phyloP scores from a whole-genome alignment of 1,140 invertebrate species.

The Camponotus pennsylvanicus region DNA sequence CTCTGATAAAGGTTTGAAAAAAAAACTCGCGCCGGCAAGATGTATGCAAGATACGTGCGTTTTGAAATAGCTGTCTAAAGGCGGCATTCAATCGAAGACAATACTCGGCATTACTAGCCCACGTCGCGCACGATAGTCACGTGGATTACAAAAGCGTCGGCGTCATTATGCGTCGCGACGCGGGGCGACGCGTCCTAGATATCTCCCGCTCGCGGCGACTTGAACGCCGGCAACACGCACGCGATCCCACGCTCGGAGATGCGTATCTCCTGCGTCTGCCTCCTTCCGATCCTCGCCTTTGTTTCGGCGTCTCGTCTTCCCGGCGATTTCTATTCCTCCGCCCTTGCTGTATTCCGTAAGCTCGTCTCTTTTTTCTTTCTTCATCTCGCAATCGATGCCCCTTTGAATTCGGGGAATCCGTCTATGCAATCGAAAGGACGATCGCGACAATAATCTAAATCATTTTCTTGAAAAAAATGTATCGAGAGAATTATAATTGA shows the following conservation, averaged over 20 bases:
- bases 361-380: slow-evolving; percentile 8
- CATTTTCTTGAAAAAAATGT: neutral
- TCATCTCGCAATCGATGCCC: slow-evolving; percentile 12
- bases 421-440: neutral
- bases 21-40: too few species aligned
- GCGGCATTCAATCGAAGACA: slow-evolving; percentile 15
- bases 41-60: neutral
- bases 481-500: neutral
- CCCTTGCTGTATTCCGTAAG: slow-evolving; percentile 22
- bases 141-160: slow-evolving; percentile 63
- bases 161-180: slow-evolving; percentile 59
- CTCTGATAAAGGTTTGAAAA: neutral
- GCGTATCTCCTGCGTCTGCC: slow-evolving; percentile 73
- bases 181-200: slow-evolving; percentile 51
- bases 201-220: slow-evolving; percentile 43
- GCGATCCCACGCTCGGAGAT: slow-evolving; percentile 61
- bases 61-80: slow-evolving; percentile 7
- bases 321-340: slow-evolving; percentile 68
- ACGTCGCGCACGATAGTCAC: slow-evolving; percentile 53
- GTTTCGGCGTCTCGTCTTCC: slow-evolving; percentile 73
- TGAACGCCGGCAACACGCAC: slow-evolving; percentile 45
- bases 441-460: neutral
- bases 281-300: slow-evolving; percentile 67
- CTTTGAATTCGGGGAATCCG: neutral
- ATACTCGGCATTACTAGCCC: slow-evolving; percentile 25